phyloP scores from a whole-genome alignment of 2,888 invertebrate species.

The Oeneis ivallda region DNA sequence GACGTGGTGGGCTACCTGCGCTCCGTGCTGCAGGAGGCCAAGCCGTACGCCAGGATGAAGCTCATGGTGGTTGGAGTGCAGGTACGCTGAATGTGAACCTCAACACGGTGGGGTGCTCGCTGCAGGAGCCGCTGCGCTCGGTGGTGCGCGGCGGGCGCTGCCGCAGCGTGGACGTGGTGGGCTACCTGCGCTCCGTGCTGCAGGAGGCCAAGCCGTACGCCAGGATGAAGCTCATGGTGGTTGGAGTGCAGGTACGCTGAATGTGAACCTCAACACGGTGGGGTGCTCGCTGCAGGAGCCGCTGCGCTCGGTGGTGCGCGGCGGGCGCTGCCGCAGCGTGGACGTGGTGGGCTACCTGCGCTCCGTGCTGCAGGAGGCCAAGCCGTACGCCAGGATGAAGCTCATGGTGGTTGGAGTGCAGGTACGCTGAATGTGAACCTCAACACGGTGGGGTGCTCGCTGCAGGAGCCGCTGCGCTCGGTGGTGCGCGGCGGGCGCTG shows the following conservation, averaged over 20 bases:
- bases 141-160: constrained; percentile 96
- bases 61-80: constrained; percentile 97
- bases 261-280: constrained; percentile 96
- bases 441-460: constrained; percentile 93
- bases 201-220: constrained; percentile 97
- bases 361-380: constrained; percentile 91
- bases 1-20: constrained; percentile 96
- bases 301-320: constrained; percentile 92
- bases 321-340: constrained; percentile 96
- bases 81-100: constrained; percentile 91
- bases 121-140: constrained; percentile 92
- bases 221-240: constrained; percentile 97
- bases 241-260: constrained; percentile 90
- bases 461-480: constrained; percentile 92
- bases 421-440: constrained; percentile 91
- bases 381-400: constrained; percentile 96
- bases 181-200: constrained; percentile 91
- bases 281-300: constrained; percentile 95
- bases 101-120: constrained; percentile 93
- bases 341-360: constrained; percentile 96
- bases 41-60: constrained; percentile 96
- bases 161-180: constrained; percentile 97
- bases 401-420: constrained; percentile 97
- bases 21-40: constrained; percentile 91
- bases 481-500: constrained; percentile 96